phyloP scores from a whole-genome alignment of 2,113 vertebrate species.

The Burhinus oedicnemus region DNA sequence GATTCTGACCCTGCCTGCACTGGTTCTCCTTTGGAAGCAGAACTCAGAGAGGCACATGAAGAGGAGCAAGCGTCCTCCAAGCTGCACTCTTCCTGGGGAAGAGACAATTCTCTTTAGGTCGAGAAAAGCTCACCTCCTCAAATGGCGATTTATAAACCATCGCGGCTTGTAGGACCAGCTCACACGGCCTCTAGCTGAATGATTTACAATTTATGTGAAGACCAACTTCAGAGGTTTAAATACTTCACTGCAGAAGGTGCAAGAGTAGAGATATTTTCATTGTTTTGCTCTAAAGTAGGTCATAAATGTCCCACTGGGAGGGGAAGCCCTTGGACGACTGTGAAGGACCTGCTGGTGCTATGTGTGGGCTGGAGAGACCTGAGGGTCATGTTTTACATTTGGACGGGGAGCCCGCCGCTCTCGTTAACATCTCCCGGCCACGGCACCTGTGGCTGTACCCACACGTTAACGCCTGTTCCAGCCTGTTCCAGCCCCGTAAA shows the following conservation, averaged over 20 bases:
- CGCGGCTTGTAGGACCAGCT: neutral
- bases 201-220: neutral
- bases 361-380: neutral
- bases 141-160: neutral
- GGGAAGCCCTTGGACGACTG: neutral
- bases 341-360: slow-evolving; percentile 5
- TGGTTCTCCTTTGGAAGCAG: neutral
- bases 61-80: neutral
- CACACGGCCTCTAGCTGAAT: neutral
- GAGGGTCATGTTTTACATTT: slow-evolving; percentile 58
- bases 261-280: neutral
- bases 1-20: neutral
- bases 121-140: neutral
- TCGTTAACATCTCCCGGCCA: slow-evolving; percentile 25
- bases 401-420: neutral
- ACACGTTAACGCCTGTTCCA: slow-evolving; percentile 44
- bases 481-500: slow-evolving; percentile 38
- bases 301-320: neutral
- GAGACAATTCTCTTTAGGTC: neutral
- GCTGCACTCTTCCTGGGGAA: neutral
- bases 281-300: slow-evolving; percentile 11
- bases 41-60: neutral
- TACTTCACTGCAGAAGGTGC: slow-evolving; percentile 37
- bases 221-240: slow-evolving; percentile 48
- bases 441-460: neutral